Conservation (phyloP, 2,888 invertebrate species). For the Baronia brevicornis region DNA sequence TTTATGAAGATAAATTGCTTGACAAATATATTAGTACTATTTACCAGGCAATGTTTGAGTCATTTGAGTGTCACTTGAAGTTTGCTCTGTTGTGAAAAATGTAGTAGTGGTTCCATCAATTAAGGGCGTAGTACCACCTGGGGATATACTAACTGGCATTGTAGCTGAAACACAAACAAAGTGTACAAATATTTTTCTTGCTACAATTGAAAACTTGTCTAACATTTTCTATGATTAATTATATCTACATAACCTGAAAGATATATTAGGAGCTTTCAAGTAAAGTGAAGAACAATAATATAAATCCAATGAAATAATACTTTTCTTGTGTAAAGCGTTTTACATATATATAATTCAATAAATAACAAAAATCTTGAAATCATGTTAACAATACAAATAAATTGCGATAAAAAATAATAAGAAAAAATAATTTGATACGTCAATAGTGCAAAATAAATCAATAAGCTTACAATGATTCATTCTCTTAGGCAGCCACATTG, state of each 20-base stretch:
- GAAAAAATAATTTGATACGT: constrained; percentile 3
- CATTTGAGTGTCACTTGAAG: constrained; percentile 53
- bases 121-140: constrained; percentile 59
- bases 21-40: no score
- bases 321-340: no score
- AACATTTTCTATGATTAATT: no score
- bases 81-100: constrained; percentile 61
- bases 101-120: constrained; percentile 56
- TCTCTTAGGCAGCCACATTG: constrained; percentile 79
- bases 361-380: constrained; percentile 9
- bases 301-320: no score
- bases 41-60: constrained; percentile 59
- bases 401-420: constrained; percentile 25
- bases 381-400: constrained; percentile 16
- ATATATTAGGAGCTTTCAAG: no score
- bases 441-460: constrained; percentile 29
- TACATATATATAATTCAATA: no score
- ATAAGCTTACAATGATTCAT: constrained; percentile 80
- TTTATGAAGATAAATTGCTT: no score
- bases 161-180: constrained; percentile 52
- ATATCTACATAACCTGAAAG: no score
- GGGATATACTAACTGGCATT: constrained; percentile 65
- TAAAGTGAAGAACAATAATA: no score
- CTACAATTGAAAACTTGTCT: no score
- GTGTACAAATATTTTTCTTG: no score